Evolutionary conservation across 2,888 invertebrate species (phyloP).

Genomic region (Ochropleura plecta): DNA sequence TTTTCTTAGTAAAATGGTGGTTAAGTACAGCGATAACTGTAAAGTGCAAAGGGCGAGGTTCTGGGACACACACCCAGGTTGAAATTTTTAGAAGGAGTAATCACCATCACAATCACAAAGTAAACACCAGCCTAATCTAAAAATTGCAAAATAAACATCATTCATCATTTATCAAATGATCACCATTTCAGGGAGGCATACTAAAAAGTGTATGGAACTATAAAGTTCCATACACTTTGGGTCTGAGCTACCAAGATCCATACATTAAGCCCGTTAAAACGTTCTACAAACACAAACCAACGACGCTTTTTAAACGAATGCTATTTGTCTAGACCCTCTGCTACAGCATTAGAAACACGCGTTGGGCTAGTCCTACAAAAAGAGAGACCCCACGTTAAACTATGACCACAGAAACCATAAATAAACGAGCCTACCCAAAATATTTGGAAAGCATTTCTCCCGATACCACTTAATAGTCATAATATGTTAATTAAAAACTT

Average conservation of each 20-base stretch:
- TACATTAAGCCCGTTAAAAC: neutral
- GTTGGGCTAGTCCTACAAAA: constrained; percentile 16
- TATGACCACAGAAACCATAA: constrained; percentile 51
- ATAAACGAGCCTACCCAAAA: constrained; percentile 62
- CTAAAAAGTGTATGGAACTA: neutral
- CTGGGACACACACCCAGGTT: no score
- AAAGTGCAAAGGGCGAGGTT: neutral
- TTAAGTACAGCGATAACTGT: neutral
- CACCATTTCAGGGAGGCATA: neutral
- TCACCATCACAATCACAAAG: no score
- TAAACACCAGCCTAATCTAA: no score
- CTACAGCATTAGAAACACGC: constrained; percentile 5
- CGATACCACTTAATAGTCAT: constrained; percentile 65
- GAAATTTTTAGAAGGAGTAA: neutral
- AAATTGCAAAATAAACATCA: neutral
- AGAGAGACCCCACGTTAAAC: constrained; percentile 40
- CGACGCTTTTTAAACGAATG: neutral
- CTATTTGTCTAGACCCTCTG: neutral
- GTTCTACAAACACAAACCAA: neutral
- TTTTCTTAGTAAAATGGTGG: constrained; percentile 6
- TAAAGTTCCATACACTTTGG: neutral
- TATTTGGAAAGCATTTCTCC: constrained; percentile 68
- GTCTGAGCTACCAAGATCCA: neutral
- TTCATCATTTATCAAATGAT: neutral
- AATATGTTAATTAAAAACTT: constrained; percentile 74